Conservation (phyloP, 2,113 vertebrate genomes). For the Artemisiospiza belli region DNA sequence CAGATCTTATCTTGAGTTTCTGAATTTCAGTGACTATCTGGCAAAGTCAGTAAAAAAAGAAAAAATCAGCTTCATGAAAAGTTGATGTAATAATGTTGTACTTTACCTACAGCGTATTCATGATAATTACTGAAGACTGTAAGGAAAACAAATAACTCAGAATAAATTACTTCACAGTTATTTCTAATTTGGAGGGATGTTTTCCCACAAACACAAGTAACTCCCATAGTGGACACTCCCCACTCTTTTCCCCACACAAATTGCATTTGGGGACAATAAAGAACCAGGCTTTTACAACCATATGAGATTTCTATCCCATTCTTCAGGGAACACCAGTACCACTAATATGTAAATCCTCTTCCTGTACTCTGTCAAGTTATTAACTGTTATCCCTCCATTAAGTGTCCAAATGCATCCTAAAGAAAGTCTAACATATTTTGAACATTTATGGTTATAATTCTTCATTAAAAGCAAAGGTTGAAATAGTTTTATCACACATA, state of each 20-base stretch:
- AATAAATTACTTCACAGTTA: background rate
- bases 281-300: background rate
- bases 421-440: background rate
- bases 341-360: background rate
- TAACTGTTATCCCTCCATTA: background rate
- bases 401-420: background rate
- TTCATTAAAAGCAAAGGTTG: background rate
- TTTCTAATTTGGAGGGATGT: background rate
- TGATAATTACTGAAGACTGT: background rate
- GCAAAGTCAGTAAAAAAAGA: background rate
- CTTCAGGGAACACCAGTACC: background rate
- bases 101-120: background rate
- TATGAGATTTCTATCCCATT: background rate
- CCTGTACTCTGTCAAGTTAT: background rate
- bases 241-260: background rate
- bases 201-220: background rate
- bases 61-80: background rate
- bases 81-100: background rate
- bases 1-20: background rate
- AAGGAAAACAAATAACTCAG: background rate
- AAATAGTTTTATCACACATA: background rate
- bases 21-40: background rate
- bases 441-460: background rate
- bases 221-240: background rate
- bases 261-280: background rate